These are phyloP conservation scores for Ochotona curzoniae DNA, from an alignment of 2,113 vertebrate species.

Conservation along the genomic window DNA sequence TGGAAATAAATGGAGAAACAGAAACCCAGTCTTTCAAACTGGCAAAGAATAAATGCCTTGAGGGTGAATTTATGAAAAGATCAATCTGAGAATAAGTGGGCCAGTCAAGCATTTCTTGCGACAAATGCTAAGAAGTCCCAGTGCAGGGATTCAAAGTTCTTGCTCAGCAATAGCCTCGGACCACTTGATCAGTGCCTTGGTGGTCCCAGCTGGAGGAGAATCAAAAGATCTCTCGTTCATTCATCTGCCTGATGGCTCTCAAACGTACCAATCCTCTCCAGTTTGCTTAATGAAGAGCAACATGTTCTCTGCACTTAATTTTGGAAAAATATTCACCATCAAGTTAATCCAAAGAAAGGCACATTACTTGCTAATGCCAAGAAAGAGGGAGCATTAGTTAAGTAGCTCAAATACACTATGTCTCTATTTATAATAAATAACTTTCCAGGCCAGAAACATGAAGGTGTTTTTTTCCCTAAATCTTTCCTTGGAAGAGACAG, in stretches of 20 bases:
- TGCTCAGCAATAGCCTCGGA: not conserved
- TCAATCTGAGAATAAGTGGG: not conserved
- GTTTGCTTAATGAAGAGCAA: not conserved
- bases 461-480: conserved; percentile 72
- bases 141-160: not conserved
- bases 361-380: conserved; percentile 46
- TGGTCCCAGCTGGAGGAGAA: not conserved
- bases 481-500: conserved; percentile 75
- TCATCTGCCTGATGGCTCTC: not conserved
- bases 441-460: conserved; percentile 74
- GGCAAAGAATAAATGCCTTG: conserved; percentile 21
- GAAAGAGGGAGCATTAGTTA: conserved; percentile 61
- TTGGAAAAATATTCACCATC: conserved; percentile 60
- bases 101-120: not conserved
- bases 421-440: conserved; percentile 81
- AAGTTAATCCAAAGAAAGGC: conserved; percentile 63
- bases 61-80: not conserved
- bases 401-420: conserved; percentile 73
- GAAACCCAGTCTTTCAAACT: conserved; percentile 18
- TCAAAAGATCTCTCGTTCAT: not conserved
- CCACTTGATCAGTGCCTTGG: not conserved
- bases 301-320: conserved; percentile 48
- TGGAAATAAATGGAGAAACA: not conserved
- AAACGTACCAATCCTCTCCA: not conserved
- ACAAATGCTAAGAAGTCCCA: not conserved